phyloP scores from a whole-genome alignment of 1,140 invertebrate genomes.

The Drosophila lacertosa region DNA sequence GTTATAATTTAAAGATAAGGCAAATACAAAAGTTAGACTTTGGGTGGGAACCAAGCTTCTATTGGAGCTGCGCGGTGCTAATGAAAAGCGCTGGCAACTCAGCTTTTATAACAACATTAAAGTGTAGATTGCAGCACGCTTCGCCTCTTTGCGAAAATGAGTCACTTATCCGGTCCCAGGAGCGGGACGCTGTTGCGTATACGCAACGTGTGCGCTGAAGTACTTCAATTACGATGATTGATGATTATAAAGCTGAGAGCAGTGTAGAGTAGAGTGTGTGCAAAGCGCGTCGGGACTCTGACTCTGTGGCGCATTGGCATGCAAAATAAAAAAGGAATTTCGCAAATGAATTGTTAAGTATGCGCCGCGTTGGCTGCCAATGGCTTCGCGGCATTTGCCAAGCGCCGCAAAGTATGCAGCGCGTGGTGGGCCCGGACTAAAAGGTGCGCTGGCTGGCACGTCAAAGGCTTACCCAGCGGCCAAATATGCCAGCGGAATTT shows the following conservation, averaged over 20 bases:
- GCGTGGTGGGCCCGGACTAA: neutral
- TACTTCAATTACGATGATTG: slow-evolving; percentile 80
- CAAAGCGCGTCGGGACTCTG: neutral
- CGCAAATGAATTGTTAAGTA: slow-evolving; percentile 66
- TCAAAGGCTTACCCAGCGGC: slow-evolving; percentile 66
- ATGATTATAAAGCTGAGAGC: slow-evolving; percentile 54
- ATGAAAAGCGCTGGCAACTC: slow-evolving; percentile 10
- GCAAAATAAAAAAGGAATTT: slow-evolving; percentile 70
- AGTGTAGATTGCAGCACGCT: slow-evolving; percentile 27
- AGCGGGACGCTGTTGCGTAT: slow-evolving; percentile 32
- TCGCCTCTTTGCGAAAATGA: slow-evolving; percentile 61
- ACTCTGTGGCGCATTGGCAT: slow-evolving; percentile 47
- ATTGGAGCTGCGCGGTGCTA: slow-evolving; percentile 11
- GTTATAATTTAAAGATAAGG: slow-evolving; percentile 28
- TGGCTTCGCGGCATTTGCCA: slow-evolving; percentile 32
- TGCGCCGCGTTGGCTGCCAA: slow-evolving; percentile 35
- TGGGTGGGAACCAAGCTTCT: slow-evolving; percentile 8
- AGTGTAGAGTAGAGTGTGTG: slow-evolving; percentile 3
- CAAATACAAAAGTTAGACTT: slow-evolving; percentile 1
- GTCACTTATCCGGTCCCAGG: slow-evolving; percentile 61
- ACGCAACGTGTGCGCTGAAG: slow-evolving; percentile 57
- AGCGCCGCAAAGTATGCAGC: slow-evolving; percentile 53
- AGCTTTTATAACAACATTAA: slow-evolving; percentile 35
- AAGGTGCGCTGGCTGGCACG: slow-evolving; percentile 42
- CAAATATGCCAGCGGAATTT: slow-evolving; percentile 69